A percentile compares a stretch with the other conserved stretches of the same genome.
phyloP scores from a whole-genome alignment of 2,113 vertebrate species.

The Acrocephalus arundinaceus region DNA sequence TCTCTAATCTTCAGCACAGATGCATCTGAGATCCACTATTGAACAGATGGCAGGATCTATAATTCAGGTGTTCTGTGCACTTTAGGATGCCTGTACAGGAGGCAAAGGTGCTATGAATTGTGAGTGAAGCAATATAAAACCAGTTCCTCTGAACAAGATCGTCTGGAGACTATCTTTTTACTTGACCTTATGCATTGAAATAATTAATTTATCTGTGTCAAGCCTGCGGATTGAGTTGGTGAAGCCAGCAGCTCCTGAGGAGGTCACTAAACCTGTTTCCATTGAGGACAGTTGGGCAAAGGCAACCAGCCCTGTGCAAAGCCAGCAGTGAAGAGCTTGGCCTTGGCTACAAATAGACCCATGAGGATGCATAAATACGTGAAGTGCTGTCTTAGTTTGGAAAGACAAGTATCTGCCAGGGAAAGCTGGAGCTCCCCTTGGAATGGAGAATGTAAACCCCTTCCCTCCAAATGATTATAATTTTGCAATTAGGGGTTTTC shows the following conservation, averaged over 20 bases:
- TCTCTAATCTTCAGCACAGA: not conserved
- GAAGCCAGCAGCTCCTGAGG: not conserved
- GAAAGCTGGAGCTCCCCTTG: too few relatives aligned
- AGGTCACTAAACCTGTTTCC: not conserved
- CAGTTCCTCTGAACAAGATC: not conserved
- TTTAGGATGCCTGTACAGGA: not conserved
- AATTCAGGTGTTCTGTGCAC: not conserved
- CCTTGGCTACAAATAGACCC: not conserved
- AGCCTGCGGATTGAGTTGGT: not conserved
- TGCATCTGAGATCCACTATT: not conserved
- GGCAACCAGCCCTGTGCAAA: not conserved
- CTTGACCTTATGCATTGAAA: not conserved
- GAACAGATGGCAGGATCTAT: not conserved
- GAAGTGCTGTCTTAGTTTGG: too few relatives aligned
- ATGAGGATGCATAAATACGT: rapidly evolving
- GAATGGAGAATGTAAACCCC: too few relatives aligned
- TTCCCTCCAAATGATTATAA: too few relatives aligned
- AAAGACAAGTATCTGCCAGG: too few relatives aligned
- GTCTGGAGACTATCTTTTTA: not conserved
- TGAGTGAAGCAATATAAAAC: not conserved
- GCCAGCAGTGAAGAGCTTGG: not conserved
- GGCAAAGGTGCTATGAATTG: not conserved
- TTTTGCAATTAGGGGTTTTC: too few relatives aligned
- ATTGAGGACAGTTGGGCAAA: not conserved
- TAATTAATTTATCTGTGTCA: not conserved